Conservation (phyloP, 2,797 vertebrate species). For the Alfaro cultratus region DNA sequence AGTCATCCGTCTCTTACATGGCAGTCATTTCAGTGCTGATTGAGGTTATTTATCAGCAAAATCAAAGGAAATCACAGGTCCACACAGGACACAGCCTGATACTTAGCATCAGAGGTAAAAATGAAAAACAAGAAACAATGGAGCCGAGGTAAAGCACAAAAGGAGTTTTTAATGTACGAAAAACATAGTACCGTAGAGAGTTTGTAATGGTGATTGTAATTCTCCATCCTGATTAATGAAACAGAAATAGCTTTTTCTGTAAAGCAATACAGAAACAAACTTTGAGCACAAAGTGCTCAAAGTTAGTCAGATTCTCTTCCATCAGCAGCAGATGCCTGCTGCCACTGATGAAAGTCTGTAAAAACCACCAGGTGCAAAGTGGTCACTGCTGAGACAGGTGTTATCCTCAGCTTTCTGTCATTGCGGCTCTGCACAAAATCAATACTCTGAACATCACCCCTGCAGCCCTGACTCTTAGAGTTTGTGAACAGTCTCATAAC, state of each 20-base stretch:
- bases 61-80: conserved; percentile 2
- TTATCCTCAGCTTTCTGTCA: conserved; percentile 15
- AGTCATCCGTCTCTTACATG: conserved; percentile 7
- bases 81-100: neutral
- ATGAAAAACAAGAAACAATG: neutral
- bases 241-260: neutral
- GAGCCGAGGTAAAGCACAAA: neutral
- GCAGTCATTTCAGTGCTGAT: conserved; percentile 3
- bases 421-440: conserved; percentile 21
- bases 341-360: conserved; percentile 9
- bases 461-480: neutral
- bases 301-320: neutral
- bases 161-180: neutral
- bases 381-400: conserved; percentile 9
- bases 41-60: conserved; percentile 5
- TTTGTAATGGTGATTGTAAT: neutral
- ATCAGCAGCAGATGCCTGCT: conserved; percentile 5
- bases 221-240: neutral
- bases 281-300: neutral
- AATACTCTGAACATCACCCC: neutral
- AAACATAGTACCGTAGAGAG: neutral
- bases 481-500: neutral
- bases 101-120: conserved; percentile 3
- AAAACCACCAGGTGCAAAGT: conserved; percentile 1
- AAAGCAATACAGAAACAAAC: neutral